phyloP scores from a whole-genome alignment of 1,140 invertebrate genomes.

The Apis dorsata region DNA sequence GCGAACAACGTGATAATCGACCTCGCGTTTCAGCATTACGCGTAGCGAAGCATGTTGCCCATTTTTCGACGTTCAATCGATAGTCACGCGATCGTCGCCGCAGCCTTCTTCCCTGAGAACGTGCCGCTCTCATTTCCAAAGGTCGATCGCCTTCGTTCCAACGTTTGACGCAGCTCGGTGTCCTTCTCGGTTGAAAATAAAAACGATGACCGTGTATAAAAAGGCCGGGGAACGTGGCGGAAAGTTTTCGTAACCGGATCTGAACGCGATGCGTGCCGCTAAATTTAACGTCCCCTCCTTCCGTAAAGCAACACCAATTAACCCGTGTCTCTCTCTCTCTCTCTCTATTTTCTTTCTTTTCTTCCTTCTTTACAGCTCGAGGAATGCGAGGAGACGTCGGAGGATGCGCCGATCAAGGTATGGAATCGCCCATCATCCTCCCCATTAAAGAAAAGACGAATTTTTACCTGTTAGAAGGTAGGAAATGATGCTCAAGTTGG shows the following conservation, averaged over 20 bases:
- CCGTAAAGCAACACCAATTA: neutral
- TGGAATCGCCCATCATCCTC: neutral
- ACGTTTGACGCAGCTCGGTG: neutral
- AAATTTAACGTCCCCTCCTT: neutral
- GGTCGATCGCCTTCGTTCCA: neutral
- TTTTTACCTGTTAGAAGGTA: neutral
- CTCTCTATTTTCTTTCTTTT: neutral
- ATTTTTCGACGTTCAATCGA: conserved; percentile 18
- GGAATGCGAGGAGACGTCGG: conserved; percentile 36
- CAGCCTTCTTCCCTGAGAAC: neutral
- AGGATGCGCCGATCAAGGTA: conserved; percentile 47
- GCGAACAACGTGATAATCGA: neutral
- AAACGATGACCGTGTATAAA: conserved; percentile 14
- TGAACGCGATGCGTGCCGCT: conserved; percentile 7
- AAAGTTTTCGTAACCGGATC: conserved; percentile 32
- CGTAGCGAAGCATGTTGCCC: neutral
- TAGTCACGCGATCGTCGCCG: conserved; percentile 10
- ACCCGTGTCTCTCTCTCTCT: neutral
- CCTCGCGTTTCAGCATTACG: neutral
- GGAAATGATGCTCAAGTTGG: neutral
- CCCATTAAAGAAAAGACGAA: neutral
- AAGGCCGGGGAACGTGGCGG: neutral
- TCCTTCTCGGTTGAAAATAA: conserved; percentile 6
- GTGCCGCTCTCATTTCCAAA: neutral
- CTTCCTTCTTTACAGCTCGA: conserved; percentile 47